Conservation (phyloP, 2,888 invertebrate genomes). For the Pammene fasciana region DNA sequence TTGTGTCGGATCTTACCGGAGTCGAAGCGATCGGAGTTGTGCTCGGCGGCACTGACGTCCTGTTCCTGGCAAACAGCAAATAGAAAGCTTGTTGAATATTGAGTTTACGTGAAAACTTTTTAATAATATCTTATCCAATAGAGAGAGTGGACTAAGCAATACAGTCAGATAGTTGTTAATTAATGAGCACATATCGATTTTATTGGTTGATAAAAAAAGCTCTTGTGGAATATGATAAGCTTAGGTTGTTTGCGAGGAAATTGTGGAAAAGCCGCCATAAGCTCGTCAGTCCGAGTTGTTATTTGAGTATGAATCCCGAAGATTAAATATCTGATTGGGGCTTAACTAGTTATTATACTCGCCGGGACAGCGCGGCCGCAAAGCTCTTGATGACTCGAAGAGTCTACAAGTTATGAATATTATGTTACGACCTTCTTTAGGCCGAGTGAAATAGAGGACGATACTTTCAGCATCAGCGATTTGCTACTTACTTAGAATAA, state of each 20-base stretch:
- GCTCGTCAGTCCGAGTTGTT: constrained; percentile 47
- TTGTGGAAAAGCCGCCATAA: constrained; percentile 41
- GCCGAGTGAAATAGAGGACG: not conserved
- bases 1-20: constrained; percentile 57
- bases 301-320: constrained; percentile 50
- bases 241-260: constrained; percentile 29
- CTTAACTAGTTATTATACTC: constrained; percentile 63
- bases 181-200: not conserved
- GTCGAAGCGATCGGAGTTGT: constrained; percentile 62
- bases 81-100: constrained; percentile 9
- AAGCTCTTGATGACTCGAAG: constrained; percentile 47
- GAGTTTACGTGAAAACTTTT: constrained; percentile 4
- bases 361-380: constrained; percentile 44
- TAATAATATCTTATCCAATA: not conserved
- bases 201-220: constrained; percentile 5
- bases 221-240: constrained; percentile 5
- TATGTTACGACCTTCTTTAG: constrained; percentile 43
- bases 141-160: not conserved
- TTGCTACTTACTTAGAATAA: constrained; percentile 16
- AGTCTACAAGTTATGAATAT: constrained; percentile 52
- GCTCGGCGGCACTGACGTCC: constrained; percentile 61
- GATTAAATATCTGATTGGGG: constrained; percentile 65
- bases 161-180: not conserved
- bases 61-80: constrained; percentile 59
- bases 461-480: constrained; percentile 13